Evolutionary conservation across 1,140 invertebrate genomes (phyloP), one percentile per base, ranked within the genome.

Genomic region (Teleopsis dalmanni): DNA sequence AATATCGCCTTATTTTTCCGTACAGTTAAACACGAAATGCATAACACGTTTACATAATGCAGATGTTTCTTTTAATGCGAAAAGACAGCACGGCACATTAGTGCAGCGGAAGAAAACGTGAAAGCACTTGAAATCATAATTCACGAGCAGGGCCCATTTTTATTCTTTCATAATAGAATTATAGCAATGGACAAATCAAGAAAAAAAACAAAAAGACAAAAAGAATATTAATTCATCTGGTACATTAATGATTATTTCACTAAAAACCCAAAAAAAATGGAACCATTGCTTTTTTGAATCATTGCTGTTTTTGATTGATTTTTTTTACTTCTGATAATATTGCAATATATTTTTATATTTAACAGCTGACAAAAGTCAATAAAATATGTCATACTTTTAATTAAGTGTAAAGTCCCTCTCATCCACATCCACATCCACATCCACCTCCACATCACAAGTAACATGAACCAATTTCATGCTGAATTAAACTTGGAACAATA

Each of bases 11-110:
- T 29, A 56, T 65, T 62, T 61, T 65, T 65, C 63, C 63, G 51
- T 65, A 60, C 63, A 65, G 63, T 65, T 65, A 45, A 63, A 52
- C 63, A 65, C 52, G 53, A 63, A 53, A 61, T 61, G 55, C 63
- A 65, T 65, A 59, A 59, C 58, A 59, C 50, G 50, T 51, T 42
- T 45, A 21, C 43, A 51, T 47, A 51, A 51, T 51, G 50, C 50
- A 51, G 50, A 47, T 47, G 50, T 46, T 44, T 50, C 35, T 49
- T 46, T 40, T 45, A 50, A 50, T 50, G 25, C 35, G 23, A 29
- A 29, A 14, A 37, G 48, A 46, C 48, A 50, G 48, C 31, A 44
- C 40, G 48, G 16, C 48, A n/a, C n/a, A n/a, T n/a, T n/a, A n/a
- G n/a, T n/a, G n/a, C n/a, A n/a, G n/a, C n/a, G n/a, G n/a, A n/a